These are phyloP conservation scores for Pollenia griseotomentosa DNA, from an alignment of 2,888 invertebrate species.

Conservation along the genomic window DNA sequence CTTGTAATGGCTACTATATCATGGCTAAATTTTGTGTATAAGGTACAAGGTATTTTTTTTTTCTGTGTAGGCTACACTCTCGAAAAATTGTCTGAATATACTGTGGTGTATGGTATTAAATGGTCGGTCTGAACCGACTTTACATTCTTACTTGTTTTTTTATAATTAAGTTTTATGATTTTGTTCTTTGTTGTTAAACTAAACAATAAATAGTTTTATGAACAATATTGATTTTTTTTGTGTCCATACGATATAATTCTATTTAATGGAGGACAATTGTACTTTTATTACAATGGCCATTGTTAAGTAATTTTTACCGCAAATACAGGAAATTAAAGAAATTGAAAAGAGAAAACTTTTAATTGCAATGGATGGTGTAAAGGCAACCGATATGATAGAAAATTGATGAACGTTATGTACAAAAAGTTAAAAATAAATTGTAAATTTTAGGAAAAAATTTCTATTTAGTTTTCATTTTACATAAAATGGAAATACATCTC, in stretches of 20 bases:
- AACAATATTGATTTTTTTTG: slow-evolving; percentile 25
- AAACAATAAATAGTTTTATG: slow-evolving; percentile 26
- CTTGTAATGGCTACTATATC: too few species aligned
- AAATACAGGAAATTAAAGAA: slow-evolving; percentile 44
- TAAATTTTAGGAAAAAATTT: not conserved
- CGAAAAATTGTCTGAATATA: too few species aligned
- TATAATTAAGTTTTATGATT: not conserved
- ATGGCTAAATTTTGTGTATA: too few species aligned
- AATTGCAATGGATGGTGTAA: not conserved
- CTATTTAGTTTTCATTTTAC: not conserved
- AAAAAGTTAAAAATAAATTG: not conserved
- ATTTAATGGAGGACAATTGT: slow-evolving; percentile 21
- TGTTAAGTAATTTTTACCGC: slow-evolving; percentile 17
- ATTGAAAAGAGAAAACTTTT: not conserved
- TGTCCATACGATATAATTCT: not conserved
- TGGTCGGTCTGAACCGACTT: too few species aligned
- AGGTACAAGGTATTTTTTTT: too few species aligned
- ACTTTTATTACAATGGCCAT: slow-evolving; percentile 33
- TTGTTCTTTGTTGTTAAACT: not conserved
- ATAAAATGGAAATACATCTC: not conserved
- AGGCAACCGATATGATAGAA: not conserved
- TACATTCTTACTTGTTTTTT: too few species aligned
- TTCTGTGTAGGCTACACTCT: too few species aligned
- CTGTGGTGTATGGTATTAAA: too few species aligned
- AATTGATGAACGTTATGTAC: not conserved